Base-by-base conservation (phyloP, 2,797 vertebrate species). In the Spatula clypeata region DNA sequence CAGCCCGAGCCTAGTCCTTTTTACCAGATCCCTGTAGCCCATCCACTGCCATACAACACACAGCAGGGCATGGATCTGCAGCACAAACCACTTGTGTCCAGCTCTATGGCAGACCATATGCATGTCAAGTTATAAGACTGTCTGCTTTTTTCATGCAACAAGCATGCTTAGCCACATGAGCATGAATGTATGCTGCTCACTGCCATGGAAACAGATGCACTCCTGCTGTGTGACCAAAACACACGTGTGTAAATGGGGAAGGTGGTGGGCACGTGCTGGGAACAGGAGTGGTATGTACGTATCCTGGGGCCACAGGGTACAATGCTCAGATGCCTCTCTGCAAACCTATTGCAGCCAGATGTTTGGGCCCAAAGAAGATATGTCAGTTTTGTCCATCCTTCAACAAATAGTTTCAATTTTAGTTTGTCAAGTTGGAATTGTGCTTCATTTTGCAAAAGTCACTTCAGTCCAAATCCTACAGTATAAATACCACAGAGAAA, bases 121-220 rank as follows among this genome's bases (percentile, higher is more conserved):
- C 6, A 5, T 24, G 21, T 18, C 38, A 62, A 23, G 17, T 31
- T 36, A 19, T 6, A 38, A 88, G 60, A 13, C 21, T 17, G 16
- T 11, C 3, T 73, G 55, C 11, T 71, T 32, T 87, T 82, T 73
- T 47, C 79, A 62, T 11, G 3, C 11, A 32, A 29, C 42, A 38
- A 1, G 0, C 0, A 0, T 10, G 34, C 6, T 19, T 55, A 40
- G 29, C 14, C 36, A 74, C 51, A 31, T 5, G 29, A 85, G 21
- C 20, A 2, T 0, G 0, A 40, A 17, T 1, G 5, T 6, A 15
- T 2, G 0, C 73, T 53, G 34, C 81, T 81, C n/a, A 15, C 34
- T 60, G 76, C 29, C 42, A 11, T 2, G 3, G 18, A 19, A 69
- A n/a, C 3, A 0, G 5, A 12, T 0, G 6, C 17, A 18, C 11